phyloP scores from a whole-genome alignment of 2,113 vertebrate species.

The Edolisoma coerulescens region DNA sequence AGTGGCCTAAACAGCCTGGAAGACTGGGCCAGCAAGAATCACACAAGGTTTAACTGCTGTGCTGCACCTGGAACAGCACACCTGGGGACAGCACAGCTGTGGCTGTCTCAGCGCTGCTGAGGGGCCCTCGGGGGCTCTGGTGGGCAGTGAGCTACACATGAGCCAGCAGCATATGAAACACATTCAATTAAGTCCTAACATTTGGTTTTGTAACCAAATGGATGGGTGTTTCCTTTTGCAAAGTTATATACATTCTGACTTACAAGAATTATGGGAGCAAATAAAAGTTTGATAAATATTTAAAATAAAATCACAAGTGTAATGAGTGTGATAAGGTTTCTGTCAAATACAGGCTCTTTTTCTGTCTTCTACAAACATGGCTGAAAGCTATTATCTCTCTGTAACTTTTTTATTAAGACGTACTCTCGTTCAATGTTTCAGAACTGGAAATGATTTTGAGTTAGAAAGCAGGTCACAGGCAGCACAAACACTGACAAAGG shows the following conservation, averaged over 20 bases:
- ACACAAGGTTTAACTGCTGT: accelerated
- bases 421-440: neutral
- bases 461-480: neutral
- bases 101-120: neutral
- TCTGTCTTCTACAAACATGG: neutral
- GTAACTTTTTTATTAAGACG: neutral
- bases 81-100: neutral
- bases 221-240: neutral
- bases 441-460: neutral
- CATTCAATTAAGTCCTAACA: neutral
- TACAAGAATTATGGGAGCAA: neutral
- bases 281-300: neutral
- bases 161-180: neutral
- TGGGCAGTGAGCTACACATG: neutral
- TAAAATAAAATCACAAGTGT: neutral
- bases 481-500: neutral
- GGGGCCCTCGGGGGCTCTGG: neutral
- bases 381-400: neutral
- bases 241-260: neutral
- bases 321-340: neutral
- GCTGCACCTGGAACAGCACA: neutral
- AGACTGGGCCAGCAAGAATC: neutral
- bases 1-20: neutral
- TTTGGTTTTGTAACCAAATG: neutral
- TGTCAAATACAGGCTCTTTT: neutral